Evolutionary conservation across 37 sponge, comb jelly and placozoan species (phyloP).

Genomic region (Crambe crambe): DNA sequence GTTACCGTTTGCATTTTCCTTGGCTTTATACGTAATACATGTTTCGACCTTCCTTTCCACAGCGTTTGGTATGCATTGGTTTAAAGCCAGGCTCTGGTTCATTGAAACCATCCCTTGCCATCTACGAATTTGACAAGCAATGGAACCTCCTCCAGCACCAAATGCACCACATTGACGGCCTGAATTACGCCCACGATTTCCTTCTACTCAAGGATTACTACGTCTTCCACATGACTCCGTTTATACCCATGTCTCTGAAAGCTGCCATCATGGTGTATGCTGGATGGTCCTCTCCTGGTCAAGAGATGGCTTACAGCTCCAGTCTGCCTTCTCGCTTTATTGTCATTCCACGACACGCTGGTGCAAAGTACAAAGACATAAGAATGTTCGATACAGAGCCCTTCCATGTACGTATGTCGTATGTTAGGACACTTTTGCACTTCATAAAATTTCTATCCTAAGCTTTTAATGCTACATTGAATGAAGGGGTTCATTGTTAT

Average conservation of each 20-base stretch:
- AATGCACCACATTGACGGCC: slow-evolving; percentile 70
- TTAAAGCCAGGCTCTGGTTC: slow-evolving; percentile 35
- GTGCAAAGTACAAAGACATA: slow-evolving; percentile 51
- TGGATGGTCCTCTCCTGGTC: slow-evolving; percentile 61
- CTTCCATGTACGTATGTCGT: slow-evolving; percentile 71
- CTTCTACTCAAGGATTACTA: slow-evolving; percentile 85
- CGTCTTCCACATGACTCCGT: slow-evolving; percentile 90
- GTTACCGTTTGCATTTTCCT: too few relatives aligned
- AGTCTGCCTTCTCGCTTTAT: slow-evolving; percentile 78
- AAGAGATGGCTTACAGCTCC: slow-evolving; percentile 46
- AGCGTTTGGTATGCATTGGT: slow-evolving; percentile 75
- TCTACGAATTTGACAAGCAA: slow-evolving; percentile 80
- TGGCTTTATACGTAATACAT: too few relatives aligned
- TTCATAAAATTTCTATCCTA: neutral
- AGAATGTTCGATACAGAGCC: slow-evolving; percentile 74
- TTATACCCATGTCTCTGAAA: slow-evolving; percentile 37
- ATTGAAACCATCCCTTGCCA: slow-evolving; percentile 51
- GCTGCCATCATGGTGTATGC: slow-evolving; percentile 21
- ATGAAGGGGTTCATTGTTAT: too few relatives aligned
- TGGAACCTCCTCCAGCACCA: slow-evolving; percentile 62
- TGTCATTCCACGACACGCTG: slow-evolving; percentile 73
- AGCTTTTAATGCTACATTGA: too few relatives aligned
- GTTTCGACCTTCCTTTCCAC: too few relatives aligned
- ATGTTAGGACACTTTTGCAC: neutral
- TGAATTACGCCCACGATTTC: slow-evolving; percentile 91